phyloP scores from a whole-genome alignment of 2,113 vertebrate species.

The Hippocampus zosterae region DNA sequence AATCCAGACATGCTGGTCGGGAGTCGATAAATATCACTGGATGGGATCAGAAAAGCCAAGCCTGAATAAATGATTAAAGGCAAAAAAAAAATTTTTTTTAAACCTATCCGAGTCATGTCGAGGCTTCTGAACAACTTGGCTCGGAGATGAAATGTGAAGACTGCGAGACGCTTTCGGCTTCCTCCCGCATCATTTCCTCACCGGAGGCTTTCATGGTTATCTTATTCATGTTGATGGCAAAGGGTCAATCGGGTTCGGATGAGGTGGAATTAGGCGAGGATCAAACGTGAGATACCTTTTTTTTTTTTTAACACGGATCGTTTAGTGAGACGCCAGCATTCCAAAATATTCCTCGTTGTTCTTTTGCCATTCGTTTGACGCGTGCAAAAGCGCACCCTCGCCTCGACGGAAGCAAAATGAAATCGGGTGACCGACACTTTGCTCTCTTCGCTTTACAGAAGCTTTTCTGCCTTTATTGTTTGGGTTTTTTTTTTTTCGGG shows the following conservation, averaged over 20 bases:
- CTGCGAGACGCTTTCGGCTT: neutral
- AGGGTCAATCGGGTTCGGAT: neutral
- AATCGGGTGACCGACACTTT: too few species aligned
- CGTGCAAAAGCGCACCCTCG: too few species aligned
- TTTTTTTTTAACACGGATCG: neutral
- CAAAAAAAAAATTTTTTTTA: neutral
- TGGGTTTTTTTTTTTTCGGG: too few species aligned
- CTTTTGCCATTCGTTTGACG: too few species aligned
- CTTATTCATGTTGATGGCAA: neutral
- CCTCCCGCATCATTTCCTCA: neutral
- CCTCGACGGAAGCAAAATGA: too few species aligned
- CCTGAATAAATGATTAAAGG: slow-evolving; percentile 7
- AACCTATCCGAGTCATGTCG: neutral
- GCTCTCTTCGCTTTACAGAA: too few species aligned
- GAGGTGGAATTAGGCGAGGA: neutral
- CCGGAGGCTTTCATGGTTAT: neutral
- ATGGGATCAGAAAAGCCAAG: slow-evolving; percentile 1
- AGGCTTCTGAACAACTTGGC: neutral
- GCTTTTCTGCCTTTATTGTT: too few species aligned
- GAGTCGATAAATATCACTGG: neutral
- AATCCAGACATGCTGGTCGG: neutral
- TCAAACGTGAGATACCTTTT: neutral
- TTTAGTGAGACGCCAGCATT: neutral
- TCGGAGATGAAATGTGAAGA: neutral
- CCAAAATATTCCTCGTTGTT: too few species aligned